phyloP scores from a whole-genome alignment of 2,113 vertebrate species.

The Bufo bufo region DNA sequence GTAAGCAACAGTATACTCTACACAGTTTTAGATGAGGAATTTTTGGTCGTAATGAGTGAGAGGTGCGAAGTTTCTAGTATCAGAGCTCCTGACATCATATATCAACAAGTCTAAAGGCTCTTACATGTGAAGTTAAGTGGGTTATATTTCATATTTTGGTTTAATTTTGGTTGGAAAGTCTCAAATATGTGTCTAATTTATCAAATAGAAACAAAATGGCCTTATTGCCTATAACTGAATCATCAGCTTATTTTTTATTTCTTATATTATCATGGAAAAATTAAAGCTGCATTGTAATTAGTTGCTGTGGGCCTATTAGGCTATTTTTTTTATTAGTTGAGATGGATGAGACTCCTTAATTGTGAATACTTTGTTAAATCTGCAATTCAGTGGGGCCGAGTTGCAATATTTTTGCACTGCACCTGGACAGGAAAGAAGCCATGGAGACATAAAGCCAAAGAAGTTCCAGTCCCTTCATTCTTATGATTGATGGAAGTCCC shows the following conservation, averaged over 20 bases:
- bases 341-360: not conserved
- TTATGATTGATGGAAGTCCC: not conserved
- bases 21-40: not conserved
- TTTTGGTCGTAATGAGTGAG: not conserved
- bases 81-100: not conserved
- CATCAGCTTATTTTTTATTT: not conserved
- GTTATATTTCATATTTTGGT: not conserved
- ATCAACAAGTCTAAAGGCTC: not conserved
- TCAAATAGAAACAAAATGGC: no score
- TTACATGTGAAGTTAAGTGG: not conserved
- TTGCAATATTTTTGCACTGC: not conserved
- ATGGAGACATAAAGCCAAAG: no score
- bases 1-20: not conserved
- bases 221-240: not conserved
- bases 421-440: not conserved
- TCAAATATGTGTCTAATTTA: not conserved
- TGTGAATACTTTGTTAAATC: not conserved
- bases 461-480: not conserved
- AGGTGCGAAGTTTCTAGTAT: not conserved
- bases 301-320: not conserved
- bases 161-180: not conserved
- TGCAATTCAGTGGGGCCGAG: not conserved
- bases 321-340: not conserved
- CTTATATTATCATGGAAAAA: not conserved
- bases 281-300: not conserved